Conservation (phyloP, 2,113 vertebrate species). For the Notechis scutatus region DNA sequence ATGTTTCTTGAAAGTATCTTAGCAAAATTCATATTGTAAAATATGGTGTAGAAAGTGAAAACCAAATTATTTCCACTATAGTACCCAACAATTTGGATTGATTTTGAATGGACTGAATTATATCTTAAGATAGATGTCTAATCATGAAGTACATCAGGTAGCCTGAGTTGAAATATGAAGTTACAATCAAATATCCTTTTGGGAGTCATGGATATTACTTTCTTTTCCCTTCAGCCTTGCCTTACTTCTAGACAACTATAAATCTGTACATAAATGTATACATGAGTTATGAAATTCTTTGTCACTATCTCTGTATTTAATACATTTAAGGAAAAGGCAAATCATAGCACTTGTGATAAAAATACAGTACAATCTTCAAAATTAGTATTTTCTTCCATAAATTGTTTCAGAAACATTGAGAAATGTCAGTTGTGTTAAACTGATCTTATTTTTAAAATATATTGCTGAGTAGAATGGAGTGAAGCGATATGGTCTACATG, state of each 20-base stretch:
- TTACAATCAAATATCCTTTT: neutral
- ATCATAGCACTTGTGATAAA: neutral
- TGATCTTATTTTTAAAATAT: neutral
- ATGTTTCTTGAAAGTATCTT: neutral
- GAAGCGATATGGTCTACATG: neutral
- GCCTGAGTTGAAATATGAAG: neutral
- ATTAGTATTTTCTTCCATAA: neutral
- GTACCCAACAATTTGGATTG: neutral
- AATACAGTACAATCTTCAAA: neutral
- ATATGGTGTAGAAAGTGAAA: neutral
- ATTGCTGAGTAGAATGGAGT: neutral
- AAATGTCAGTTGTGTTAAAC: neutral
- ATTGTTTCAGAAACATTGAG: neutral
- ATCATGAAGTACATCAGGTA: neutral
- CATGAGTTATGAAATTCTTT: neutral
- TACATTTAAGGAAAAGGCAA: slow-evolving; percentile 30
- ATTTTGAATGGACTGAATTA: neutral
- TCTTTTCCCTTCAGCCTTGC: slow-evolving; percentile 49
- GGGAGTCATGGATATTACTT: slow-evolving; percentile 22
- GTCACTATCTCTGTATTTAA: neutral
- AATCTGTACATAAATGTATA: slow-evolving; percentile 4
- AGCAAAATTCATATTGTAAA: neutral
- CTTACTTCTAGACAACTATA: slow-evolving; percentile 42
- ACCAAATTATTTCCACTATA: neutral
- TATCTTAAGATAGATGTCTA: neutral